Percentiles rank a stretch among this genome's conserved stretches.
phyloP scores from a whole-genome alignment of 2,888 invertebrate species.

The Rhynchonema sp. region DNA sequence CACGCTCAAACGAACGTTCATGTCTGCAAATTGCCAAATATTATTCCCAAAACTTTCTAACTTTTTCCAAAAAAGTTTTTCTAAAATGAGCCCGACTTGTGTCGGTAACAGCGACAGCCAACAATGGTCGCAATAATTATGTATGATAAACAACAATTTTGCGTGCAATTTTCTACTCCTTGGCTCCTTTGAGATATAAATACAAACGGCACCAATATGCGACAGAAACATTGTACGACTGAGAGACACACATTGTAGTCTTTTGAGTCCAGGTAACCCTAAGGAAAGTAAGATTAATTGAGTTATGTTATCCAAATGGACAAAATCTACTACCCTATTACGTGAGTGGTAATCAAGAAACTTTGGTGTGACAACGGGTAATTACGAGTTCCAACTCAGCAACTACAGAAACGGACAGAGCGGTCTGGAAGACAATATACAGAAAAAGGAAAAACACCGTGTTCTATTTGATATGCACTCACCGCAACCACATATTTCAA shows the following conservation, averaged over 20 bases:
- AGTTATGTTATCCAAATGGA: too few species aligned
- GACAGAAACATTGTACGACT: constrained; percentile 79
- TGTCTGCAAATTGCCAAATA: constrained; percentile 1
- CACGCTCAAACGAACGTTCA: constrained; percentile 79
- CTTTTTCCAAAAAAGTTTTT: too few species aligned
- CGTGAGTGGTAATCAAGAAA: too few species aligned
- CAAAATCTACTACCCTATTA: too few species aligned
- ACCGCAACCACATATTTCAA: constrained; percentile 23
- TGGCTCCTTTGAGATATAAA: constrained; percentile 26
- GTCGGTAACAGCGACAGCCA: constrained; percentile 84
- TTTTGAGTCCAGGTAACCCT: constrained; percentile 51
- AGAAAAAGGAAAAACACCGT: too few species aligned
- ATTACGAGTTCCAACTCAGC: too few species aligned
- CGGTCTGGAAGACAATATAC: too few species aligned
- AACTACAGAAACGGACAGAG: too few species aligned
- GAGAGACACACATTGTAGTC: constrained; percentile 50
- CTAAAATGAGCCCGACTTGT: constrained; percentile 44
- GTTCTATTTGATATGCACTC: too few species aligned
- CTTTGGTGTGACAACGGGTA: too few species aligned
- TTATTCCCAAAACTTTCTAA: background rate
- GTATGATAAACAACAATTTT: constrained; percentile 67
- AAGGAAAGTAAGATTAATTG: constrained; percentile 1
- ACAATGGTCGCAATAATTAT: constrained; percentile 71
- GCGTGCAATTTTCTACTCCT: constrained; percentile 24
- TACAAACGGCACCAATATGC: constrained; percentile 62